A percentile compares a stretch with the other conserved stretches of the same genome.
phyloP scores from a whole-genome alignment of 1,140 invertebrate genomes.

The Drosophila sechellia region DNA sequence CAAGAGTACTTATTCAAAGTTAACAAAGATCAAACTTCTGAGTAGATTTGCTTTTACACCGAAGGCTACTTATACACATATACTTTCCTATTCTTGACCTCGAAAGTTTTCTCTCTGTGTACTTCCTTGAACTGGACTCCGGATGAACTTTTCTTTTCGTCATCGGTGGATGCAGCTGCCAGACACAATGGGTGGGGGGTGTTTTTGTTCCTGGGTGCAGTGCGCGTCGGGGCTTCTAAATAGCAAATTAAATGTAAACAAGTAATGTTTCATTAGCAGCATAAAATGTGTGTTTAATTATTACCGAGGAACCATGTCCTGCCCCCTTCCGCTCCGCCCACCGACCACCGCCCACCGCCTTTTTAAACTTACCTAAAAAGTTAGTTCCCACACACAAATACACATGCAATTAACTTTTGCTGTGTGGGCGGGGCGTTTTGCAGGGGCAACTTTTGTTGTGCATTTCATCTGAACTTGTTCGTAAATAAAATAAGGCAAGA shows the following conservation, averaged over 20 bases:
- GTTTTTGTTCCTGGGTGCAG: constrained; percentile 17
- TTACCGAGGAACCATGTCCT: constrained; percentile 23
- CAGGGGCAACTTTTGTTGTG: constrained; percentile 79
- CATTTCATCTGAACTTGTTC: constrained; percentile 76
- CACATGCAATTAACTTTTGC: constrained; percentile 80
- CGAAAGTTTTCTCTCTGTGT: neutral
- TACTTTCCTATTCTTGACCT: too few species aligned
- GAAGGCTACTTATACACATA: too few species aligned
- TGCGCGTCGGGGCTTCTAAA: constrained; percentile 52
- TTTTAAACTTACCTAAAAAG: constrained; percentile 79
- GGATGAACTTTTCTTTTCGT: constrained; percentile 32
- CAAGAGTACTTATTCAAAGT: too few species aligned
- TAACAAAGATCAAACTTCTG: too few species aligned
- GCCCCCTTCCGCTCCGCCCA: neutral
- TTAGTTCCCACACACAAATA: constrained; percentile 54
- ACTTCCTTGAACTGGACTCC: neutral
- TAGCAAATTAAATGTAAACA: constrained; percentile 81
- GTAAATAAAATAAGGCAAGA: constrained; percentile 66
- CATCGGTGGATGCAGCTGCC: constrained; percentile 31
- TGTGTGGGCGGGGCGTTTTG: constrained; percentile 58
- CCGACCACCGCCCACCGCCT: neutral
- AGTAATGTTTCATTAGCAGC: constrained; percentile 82
- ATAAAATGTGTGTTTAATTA: constrained; percentile 83
- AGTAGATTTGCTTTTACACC: too few species aligned
- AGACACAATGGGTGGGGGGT: neutral